Percentiles rank a stretch among this genome's conserved stretches.
Conservation (phyloP, 1,140 invertebrate genomes). For the Bombus balteatus region DNA sequence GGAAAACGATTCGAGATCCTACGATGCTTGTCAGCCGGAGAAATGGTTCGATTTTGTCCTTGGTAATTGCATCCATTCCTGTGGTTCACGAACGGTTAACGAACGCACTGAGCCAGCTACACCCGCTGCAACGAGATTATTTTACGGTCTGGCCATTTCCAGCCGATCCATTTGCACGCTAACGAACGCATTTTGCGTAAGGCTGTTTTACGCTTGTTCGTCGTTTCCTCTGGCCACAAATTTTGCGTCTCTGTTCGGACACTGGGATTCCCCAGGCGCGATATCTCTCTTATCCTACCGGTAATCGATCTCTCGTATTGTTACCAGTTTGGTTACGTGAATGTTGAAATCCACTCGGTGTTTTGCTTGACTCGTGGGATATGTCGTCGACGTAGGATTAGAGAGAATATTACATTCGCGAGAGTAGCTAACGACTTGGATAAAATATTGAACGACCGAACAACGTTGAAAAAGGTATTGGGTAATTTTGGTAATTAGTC, state of each 20-base stretch:
- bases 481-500: too few relatives aligned
- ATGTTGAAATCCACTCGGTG: neutral
- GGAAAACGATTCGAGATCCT: neutral
- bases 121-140: neutral
- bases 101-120: neutral
- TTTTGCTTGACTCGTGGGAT: neutral
- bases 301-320: neutral
- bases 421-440: neutral
- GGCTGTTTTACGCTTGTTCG: constrained; percentile 1
- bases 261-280: neutral
- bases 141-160: constrained; percentile 39
- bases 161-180: constrained; percentile 34
- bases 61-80: constrained; percentile 25
- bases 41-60: constrained; percentile 20
- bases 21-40: neutral
- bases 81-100: constrained; percentile 13
- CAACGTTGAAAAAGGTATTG: too few relatives aligned
- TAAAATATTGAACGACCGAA: too few relatives aligned
- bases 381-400: neutral
- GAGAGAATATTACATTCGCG: neutral
- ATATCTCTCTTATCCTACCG: neutral
- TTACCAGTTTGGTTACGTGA: too few relatives aligned
- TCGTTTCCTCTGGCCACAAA: neutral
- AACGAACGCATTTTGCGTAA: constrained; percentile 47
- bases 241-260: neutral